phyloP scores from a whole-genome alignment of 2,113 vertebrate genomes.

The Ciconia boyciana region DNA sequence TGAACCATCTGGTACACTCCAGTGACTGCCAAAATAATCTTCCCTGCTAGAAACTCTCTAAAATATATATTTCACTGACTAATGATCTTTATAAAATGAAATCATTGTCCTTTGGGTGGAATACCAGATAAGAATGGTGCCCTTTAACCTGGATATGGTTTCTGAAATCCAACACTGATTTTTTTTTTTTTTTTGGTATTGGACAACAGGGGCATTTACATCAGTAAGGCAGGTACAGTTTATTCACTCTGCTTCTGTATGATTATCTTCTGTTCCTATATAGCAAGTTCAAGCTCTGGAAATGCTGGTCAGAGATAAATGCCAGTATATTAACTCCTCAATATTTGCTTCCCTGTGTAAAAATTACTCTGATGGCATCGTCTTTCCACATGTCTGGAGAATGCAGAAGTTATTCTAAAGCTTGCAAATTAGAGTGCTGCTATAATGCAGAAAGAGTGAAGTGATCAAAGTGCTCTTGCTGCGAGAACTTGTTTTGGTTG shows the following conservation, averaged over 20 bases:
- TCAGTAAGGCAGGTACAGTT: not conserved
- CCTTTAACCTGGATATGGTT: conserved; percentile 79
- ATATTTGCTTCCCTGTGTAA: not conserved
- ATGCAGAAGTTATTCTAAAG: not conserved
- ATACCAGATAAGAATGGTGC: conserved; percentile 62
- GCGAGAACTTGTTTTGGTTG: not conserved
- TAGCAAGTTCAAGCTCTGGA: not conserved
- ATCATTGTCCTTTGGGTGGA: conserved; percentile 81
- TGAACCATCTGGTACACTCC: conserved; percentile 89
- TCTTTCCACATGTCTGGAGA: not conserved
- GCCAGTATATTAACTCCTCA: not conserved
- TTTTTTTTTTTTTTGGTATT: not conserved
- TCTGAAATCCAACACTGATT: conserved; percentile 9
- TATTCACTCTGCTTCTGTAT: not conserved
- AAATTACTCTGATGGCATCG: not conserved
- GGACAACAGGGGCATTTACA: not conserved
- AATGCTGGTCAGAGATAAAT: not conserved
- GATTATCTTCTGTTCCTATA: not conserved
- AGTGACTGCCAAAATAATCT: conserved; percentile 75
- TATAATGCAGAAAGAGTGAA: not conserved
- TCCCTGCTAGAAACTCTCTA: conserved; percentile 68
- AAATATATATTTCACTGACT: conserved; percentile 87
- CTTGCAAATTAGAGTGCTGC: not conserved
- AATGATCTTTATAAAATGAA: conserved; percentile 89
- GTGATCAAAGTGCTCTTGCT: not conserved